Evolutionary conservation across 2,113 vertebrate genomes (phyloP).

Genomic region (Tylochromis polylepis): DNA sequence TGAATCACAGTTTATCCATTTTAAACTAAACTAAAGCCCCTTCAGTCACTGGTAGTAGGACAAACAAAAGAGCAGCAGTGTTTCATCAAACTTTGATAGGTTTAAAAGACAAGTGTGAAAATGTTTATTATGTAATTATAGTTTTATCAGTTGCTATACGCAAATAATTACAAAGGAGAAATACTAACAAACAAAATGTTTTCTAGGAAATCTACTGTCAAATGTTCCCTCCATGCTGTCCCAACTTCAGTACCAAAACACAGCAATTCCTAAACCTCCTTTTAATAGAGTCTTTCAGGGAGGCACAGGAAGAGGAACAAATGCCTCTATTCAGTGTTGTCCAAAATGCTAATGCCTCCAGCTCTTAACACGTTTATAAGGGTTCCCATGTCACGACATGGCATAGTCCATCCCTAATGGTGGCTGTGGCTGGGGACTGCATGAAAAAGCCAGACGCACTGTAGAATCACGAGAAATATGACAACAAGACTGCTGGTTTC

Average conservation of each 20-base stretch:
- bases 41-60: not conserved
- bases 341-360: slow-evolving; percentile 81
- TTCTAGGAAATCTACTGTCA: slow-evolving; percentile 35
- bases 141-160: not conserved
- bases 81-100: not conserved
- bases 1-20: not conserved
- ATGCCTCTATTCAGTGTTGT: slow-evolving; percentile 72
- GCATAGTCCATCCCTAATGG: slow-evolving; percentile 56
- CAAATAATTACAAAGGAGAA: not conserved
- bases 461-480: slow-evolving; percentile 50
- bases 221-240: slow-evolving; percentile 48
- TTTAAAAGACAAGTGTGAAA: not conserved
- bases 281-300: slow-evolving; percentile 78
- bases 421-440: slow-evolving; percentile 33
- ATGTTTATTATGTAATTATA: not conserved
- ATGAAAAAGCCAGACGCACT: slow-evolving; percentile 46
- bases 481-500: slow-evolving; percentile 49
- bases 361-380: slow-evolving; percentile 79
- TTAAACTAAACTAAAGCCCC: not conserved
- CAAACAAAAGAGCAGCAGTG: not conserved
- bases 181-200: not conserved
- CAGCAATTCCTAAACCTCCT: slow-evolving; percentile 72
- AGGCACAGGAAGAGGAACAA: slow-evolving; percentile 79
- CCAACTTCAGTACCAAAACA: slow-evolving; percentile 66
- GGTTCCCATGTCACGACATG: slow-evolving; percentile 77